phyloP scores from a whole-genome alignment of 2,113 vertebrate genomes.

The Numenius arquata region DNA sequence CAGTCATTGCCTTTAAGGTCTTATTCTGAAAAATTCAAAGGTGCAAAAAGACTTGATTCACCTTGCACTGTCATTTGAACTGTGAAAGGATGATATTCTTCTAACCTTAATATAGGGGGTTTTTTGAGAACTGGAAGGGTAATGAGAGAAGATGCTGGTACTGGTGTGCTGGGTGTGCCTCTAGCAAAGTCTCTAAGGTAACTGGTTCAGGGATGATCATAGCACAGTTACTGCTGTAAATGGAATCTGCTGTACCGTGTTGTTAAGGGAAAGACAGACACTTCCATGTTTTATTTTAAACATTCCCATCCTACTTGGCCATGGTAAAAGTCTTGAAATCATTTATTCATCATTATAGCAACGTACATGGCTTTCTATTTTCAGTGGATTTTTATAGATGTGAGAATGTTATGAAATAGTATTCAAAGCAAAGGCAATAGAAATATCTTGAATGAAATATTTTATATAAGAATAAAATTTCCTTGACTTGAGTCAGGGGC shows the following conservation, averaged over 20 bases:
- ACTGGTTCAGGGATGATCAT: not conserved
- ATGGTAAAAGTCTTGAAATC: not conserved
- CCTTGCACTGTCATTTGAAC: not conserved
- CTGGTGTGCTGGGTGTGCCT: not conserved
- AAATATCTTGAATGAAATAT: not conserved
- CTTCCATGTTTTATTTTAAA: not conserved
- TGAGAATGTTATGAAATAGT: not conserved
- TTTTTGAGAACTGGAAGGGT: not conserved
- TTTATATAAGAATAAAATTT: not conserved
- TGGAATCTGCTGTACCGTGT: not conserved
- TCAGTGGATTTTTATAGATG: not conserved
- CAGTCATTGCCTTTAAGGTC: not conserved
- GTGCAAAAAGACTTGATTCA: not conserved
- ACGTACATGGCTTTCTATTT: not conserved
- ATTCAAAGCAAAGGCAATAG: not conserved
- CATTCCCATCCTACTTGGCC: not conserved
- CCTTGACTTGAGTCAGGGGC: not conserved
- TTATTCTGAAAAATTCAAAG: not conserved
- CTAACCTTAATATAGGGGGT: rapidly evolving
- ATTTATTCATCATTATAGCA: not conserved
- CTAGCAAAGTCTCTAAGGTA: not conserved
- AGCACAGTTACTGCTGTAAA: not conserved
- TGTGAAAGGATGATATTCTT: not conserved
- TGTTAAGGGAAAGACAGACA: not conserved
- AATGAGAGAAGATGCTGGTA: not conserved